Evolutionary conservation across 2,113 vertebrate species (phyloP).

Genomic region (Zosterops japonicus): DNA sequence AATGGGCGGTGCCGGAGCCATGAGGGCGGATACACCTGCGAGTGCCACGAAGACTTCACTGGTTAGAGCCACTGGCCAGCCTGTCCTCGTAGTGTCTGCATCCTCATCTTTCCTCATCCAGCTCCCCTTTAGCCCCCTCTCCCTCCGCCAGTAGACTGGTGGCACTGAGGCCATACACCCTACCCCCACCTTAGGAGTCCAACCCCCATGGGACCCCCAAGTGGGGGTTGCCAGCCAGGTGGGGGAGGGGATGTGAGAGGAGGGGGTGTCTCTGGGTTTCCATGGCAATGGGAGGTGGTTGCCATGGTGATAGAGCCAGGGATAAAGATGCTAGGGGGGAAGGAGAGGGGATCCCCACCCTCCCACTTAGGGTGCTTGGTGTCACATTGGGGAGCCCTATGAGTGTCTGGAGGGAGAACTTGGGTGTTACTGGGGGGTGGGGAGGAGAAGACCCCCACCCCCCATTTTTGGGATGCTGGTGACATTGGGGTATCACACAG

Average conservation of each 20-base stretch:
- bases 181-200: not conserved
- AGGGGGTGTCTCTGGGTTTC: conserved; percentile 38
- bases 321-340: not conserved
- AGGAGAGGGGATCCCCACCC: not conserved
- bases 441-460: not conserved
- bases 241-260: not conserved
- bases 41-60: conserved; percentile 88
- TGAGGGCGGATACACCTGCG: conserved; percentile 93
- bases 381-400: not conserved
- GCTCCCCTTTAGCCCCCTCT: not conserved
- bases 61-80: conserved; percentile 68
- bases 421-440: not conserved
- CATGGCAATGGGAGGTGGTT: conserved; percentile 58
- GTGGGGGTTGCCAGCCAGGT: not conserved
- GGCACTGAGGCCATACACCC: not conserved
- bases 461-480: not conserved
- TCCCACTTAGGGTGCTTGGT: not conserved
- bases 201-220: not conserved
- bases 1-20: conserved; percentile 86
- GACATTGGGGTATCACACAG: not conserved
- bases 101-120: not conserved
- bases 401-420: not conserved
- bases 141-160: not conserved
- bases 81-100: not conserved
- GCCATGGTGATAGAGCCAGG: conserved; percentile 27